Conservation (phyloP, 2,888 invertebrate genomes). For the Hypena proboscidalis region DNA sequence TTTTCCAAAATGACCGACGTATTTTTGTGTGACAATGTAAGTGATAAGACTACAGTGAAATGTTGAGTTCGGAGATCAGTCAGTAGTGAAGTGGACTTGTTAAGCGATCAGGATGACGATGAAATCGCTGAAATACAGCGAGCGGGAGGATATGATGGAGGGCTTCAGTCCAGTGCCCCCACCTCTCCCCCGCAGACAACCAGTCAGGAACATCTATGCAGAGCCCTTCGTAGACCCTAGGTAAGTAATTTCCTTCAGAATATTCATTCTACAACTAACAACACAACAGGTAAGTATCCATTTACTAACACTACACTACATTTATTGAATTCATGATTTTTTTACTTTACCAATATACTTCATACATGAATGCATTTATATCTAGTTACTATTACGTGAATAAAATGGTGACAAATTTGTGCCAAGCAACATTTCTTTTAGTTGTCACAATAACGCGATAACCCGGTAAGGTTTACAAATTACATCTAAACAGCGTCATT, state of each 20-base stretch:
- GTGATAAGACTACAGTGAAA: conserved; percentile 71
- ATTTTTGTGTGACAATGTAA: conserved; percentile 69
- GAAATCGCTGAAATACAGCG: conserved; percentile 85
- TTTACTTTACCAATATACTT: not conserved
- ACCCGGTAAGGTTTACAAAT: conserved; percentile 15
- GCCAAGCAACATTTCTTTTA: conserved; percentile 2
- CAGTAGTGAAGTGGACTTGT: conserved; percentile 75
- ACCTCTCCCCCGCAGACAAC: conserved; percentile 86
- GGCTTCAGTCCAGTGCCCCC: conserved; percentile 86
- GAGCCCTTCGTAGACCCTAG: conserved; percentile 87
- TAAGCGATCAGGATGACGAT: conserved; percentile 83
- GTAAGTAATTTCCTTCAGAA: conserved; percentile 60
- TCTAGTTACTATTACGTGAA: not conserved
- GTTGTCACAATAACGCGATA: conserved; percentile 11
- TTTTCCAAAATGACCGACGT: conserved; percentile 50
- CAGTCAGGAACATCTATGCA: conserved; percentile 87
- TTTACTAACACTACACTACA: conserved; percentile 19
- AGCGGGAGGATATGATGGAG: conserved; percentile 84
- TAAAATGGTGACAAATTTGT: not conserved
- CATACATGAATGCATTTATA: not conserved
- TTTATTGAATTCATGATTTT: not conserved
- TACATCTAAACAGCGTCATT: conserved; percentile 17
- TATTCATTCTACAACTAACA: conserved; percentile 36
- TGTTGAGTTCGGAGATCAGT: conserved; percentile 58
- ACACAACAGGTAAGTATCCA: conserved; percentile 35